A percentile compares a stretch with the other conserved stretches of the same genome.
These are phyloP conservation scores for Pseudomugil tenellus DNA, from an alignment of 2,797 vertebrate genomes.

Conservation along the genomic window DNA sequence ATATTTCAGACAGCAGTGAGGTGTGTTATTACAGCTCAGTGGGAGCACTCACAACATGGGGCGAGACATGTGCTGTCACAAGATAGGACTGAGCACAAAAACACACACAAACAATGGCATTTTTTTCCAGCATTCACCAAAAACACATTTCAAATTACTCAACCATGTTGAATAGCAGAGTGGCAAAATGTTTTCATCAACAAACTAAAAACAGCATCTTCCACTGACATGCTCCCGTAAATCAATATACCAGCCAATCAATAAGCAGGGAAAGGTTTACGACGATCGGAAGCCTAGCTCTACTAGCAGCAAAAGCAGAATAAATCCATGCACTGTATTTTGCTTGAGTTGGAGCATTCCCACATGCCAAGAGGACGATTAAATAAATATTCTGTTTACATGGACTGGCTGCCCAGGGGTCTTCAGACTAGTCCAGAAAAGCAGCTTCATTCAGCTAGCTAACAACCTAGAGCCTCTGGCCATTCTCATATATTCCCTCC, in stretches of 20 bases:
- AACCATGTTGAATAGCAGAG: constrained; percentile 53
- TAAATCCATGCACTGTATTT: constrained; percentile 61
- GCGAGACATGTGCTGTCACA: constrained; percentile 69
- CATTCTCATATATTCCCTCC: constrained; percentile 59
- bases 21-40: constrained; percentile 81
- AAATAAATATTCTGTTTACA: constrained; percentile 78
- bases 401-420: constrained; percentile 59
- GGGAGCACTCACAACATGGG: constrained; percentile 74
- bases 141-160: constrained; percentile 55
- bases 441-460: constrained; percentile 66
- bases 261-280: constrained; percentile 61
- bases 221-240: constrained; percentile 52
- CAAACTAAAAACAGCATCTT: constrained; percentile 63
- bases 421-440: constrained; percentile 66
- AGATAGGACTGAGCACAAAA: constrained; percentile 58
- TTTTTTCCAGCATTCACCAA: constrained; percentile 44
- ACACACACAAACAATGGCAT: constrained; percentile 52
- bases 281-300: constrained; percentile 38
- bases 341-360: constrained; percentile 46
- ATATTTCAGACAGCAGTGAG: constrained; percentile 81
- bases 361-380: constrained; percentile 63
- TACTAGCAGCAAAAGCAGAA: constrained; percentile 41
- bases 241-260: constrained; percentile 62
- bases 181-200: constrained; percentile 66
- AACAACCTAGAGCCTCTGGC: constrained; percentile 70